phyloP scores from a whole-genome alignment of 1,140 invertebrate species.

The Drosophila nigrodunni region DNA sequence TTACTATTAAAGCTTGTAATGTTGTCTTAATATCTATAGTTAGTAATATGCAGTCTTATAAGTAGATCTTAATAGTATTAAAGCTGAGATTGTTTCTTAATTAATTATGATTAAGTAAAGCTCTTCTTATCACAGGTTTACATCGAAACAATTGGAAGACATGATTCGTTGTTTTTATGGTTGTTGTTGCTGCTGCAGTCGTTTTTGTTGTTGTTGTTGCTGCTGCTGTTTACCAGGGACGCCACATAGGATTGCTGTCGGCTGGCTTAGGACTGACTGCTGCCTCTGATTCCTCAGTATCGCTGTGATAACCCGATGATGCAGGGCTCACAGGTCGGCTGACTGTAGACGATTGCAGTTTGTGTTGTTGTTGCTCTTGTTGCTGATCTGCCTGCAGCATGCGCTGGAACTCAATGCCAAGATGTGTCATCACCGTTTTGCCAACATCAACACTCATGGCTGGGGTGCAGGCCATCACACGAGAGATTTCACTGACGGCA shows the following conservation, averaged over 20 bases:
- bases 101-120: slow-evolving; percentile 59
- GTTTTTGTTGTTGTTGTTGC: slow-evolving; percentile 49
- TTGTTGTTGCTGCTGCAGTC: slow-evolving; percentile 21
- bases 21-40: slow-evolving; percentile 43
- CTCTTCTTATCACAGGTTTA: slow-evolving; percentile 68
- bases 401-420: slow-evolving; percentile 92
- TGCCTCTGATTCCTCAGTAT: slow-evolving; percentile 64
- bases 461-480: slow-evolving; percentile 92
- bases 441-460: slow-evolving; percentile 93
- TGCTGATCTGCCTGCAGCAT: slow-evolving; percentile 84
- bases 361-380: slow-evolving; percentile 40
- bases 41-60: slow-evolving; percentile 20
- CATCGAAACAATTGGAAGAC: slow-evolving; percentile 73
- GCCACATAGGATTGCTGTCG: slow-evolving; percentile 86
- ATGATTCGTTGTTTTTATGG: slow-evolving; percentile 61
- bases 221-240: slow-evolving; percentile 87
- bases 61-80: slow-evolving; percentile 43
- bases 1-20: slow-evolving; percentile 71
- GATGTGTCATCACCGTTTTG: slow-evolving; percentile 93
- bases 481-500: slow-evolving; percentile 95
- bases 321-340: slow-evolving; percentile 71
- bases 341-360: slow-evolving; percentile 48
- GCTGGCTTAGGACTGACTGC: slow-evolving; percentile 85
- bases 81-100: slow-evolving; percentile 40
- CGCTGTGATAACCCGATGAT: slow-evolving; percentile 80